These are phyloP conservation scores for Agapornis roseicollis DNA, from an alignment of 2,113 vertebrate genomes.

Conservation along the genomic window DNA sequence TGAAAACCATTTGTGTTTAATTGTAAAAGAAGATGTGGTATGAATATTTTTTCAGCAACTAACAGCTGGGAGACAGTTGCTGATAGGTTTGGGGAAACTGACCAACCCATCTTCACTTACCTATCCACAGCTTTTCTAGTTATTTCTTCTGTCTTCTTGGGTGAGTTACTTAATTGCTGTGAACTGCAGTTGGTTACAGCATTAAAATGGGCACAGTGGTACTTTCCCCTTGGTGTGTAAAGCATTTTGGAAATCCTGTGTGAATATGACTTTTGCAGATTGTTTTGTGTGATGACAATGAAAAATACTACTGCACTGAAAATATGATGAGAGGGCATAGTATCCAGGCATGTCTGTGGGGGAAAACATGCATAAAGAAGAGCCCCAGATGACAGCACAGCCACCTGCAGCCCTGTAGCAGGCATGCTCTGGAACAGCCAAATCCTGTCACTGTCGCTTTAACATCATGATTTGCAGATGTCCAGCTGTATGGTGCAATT, in stretches of 20 bases:
- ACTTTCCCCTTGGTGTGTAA: background rate
- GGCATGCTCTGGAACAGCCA: background rate
- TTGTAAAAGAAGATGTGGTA: background rate
- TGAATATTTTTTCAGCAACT: conserved; percentile 6
- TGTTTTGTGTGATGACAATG: background rate
- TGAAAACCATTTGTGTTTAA: conserved; percentile 1
- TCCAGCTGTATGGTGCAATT: conserved; percentile 26
- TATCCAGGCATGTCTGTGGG: background rate
- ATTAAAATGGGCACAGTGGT: background rate
- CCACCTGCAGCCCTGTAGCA: background rate
- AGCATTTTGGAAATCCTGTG: background rate
- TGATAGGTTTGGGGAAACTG: background rate
- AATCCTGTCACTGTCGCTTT: conserved; percentile 28
- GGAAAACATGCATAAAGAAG: background rate
- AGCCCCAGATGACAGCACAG: background rate
- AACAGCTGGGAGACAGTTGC: background rate
- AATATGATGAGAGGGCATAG: background rate
- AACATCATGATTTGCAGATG: conserved; percentile 24
- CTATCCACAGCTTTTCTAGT: background rate
- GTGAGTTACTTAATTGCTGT: background rate
- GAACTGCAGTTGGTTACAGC: background rate
- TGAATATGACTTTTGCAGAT: background rate
- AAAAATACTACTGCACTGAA: background rate
- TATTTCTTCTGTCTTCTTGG: background rate
- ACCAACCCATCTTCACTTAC: background rate